A percentile compares a stretch with the other conserved stretches of the same genome.
These are phyloP conservation scores for Ramazzottius varieornatus DNA, from an alignment of 2,888 invertebrate genomes.

Conservation along the genomic window DNA sequence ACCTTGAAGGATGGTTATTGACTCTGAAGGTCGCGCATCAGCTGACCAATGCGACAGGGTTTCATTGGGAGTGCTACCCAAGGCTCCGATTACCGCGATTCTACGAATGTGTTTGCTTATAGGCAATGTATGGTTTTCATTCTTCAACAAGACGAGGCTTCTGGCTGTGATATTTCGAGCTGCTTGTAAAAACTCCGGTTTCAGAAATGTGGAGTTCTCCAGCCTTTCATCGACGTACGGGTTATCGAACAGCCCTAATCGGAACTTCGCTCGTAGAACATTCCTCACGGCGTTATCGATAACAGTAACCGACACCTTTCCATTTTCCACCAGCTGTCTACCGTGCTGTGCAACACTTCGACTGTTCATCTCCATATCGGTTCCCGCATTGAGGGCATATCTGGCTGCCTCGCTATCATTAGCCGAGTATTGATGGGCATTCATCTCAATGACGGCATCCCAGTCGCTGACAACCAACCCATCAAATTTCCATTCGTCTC, in stretches of 20 bases:
- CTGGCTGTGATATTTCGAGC: background rate
- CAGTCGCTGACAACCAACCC: constrained; percentile 1
- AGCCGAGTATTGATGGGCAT: background rate
- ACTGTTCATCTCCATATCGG: constrained; percentile 2
- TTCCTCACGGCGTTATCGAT: background rate
- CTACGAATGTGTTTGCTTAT: background rate
- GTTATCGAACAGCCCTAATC: background rate
- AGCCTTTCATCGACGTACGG: background rate
- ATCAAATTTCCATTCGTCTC: background rate
- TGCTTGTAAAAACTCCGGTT: background rate
- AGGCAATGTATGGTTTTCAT: background rate
- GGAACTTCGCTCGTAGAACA: background rate
- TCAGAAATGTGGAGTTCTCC: background rate
- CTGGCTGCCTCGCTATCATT: background rate
- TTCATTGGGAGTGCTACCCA: background rate
- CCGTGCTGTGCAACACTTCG: background rate
- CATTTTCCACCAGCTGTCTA: background rate
- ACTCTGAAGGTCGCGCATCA: background rate
- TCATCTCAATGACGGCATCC: background rate
- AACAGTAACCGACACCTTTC: background rate
- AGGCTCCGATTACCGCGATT: background rate
- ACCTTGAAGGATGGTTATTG: background rate
- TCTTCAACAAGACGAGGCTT: background rate
- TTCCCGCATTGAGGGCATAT: background rate
- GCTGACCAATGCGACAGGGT: background rate